Conservation (phyloP, 2,113 vertebrate species). For the Poeciliopsis prolifica region DNA sequence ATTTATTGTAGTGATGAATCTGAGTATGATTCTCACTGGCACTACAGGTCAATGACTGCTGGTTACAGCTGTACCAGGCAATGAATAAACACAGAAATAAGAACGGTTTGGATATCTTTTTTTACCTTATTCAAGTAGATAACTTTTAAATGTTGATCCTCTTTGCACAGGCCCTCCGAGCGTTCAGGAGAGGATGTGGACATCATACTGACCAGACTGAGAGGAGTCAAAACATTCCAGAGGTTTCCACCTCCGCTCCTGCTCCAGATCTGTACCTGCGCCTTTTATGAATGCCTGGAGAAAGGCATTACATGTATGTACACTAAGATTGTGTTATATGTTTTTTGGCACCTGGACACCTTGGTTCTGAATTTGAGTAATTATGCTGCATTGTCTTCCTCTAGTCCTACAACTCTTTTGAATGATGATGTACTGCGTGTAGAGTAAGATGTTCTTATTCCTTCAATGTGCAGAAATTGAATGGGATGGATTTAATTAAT, state of each 20-base stretch:
- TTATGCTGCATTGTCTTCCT: too few relatives aligned
- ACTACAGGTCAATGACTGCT: conserved; percentile 11
- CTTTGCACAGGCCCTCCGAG: conserved; percentile 86
- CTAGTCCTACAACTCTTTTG: too few relatives aligned
- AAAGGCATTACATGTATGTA: conserved; percentile 93
- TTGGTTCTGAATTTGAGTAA: too few relatives aligned
- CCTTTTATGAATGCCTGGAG: conserved; percentile 96
- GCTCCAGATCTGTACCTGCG: conserved; percentile 95
- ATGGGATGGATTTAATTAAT: too few relatives aligned
- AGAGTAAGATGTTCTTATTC: too few relatives aligned
- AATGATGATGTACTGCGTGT: too few relatives aligned
- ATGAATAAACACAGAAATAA: neutral
- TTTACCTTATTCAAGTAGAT: neutral
- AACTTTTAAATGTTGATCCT: conserved; percentile 7
- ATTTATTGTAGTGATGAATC: neutral
- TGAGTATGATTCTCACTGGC: neutral
- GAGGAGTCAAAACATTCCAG: conserved; percentile 96
- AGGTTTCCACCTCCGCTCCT: conserved; percentile 94
- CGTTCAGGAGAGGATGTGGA: conserved; percentile 96
- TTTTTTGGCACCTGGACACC: neutral
- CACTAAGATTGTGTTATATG: neutral
- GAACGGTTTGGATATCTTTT: neutral
- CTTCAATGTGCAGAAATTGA: too few relatives aligned
- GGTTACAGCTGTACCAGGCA: neutral
- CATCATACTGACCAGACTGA: conserved; percentile 92